phyloP scores from a whole-genome alignment of 2,797 vertebrate genomes.

The Microcaecilia unicolor region DNA sequence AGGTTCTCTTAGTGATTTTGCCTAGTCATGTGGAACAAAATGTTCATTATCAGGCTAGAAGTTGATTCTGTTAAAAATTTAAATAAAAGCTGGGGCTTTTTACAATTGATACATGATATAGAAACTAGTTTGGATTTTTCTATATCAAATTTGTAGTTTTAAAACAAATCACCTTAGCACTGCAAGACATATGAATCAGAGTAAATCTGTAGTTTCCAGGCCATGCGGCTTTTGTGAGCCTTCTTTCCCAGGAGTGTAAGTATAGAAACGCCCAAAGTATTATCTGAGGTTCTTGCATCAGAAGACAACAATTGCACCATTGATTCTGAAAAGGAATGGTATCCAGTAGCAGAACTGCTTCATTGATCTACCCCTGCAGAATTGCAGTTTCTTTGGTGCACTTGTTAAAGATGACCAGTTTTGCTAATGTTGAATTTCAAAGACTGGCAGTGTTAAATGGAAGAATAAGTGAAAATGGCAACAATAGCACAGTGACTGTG shows the following conservation, averaged over 20 bases:
- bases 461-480: constrained; percentile 33
- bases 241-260: constrained; percentile 44
- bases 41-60: too few species aligned
- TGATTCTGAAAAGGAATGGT: constrained; percentile 43
- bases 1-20: too few species aligned
- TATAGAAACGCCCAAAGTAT: constrained; percentile 36
- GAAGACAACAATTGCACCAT: constrained; percentile 48
- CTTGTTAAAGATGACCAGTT: constrained; percentile 52
- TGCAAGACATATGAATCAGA: neutral
- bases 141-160: constrained; percentile 6
- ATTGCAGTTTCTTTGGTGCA: constrained; percentile 24
- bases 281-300: constrained; percentile 39
- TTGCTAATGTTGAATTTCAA: constrained; percentile 50
- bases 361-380: constrained; percentile 23
- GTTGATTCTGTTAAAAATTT: too few species aligned
- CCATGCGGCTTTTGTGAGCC: constrained; percentile 18
- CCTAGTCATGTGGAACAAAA: too few species aligned
- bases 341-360: constrained; percentile 27
- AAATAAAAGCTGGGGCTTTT: too few species aligned
- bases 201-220: neutral
- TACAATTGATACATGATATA: too few species aligned
- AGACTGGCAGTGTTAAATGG: constrained; percentile 34
- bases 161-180: neutral
- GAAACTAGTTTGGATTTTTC: constrained; percentile 3
- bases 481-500: constrained; percentile 26